Evolutionary conservation across 2,113 vertebrate genomes (phyloP).

Genomic region (Pseudopipra pipra): DNA sequence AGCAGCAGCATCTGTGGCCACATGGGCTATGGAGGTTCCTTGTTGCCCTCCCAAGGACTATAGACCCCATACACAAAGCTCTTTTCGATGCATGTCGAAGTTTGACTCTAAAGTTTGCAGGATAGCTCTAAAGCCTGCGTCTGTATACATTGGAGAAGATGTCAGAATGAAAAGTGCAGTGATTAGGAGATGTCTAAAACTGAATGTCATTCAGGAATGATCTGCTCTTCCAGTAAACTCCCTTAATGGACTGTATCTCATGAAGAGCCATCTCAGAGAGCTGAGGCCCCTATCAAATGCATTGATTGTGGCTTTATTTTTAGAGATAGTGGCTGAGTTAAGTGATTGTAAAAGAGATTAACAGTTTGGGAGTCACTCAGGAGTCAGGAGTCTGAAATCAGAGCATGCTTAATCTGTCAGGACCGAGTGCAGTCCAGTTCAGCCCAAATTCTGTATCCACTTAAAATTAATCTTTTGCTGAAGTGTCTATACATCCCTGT

Average conservation of each 20-base stretch:
- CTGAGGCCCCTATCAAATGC: background rate
- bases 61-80: background rate
- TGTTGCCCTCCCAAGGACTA: background rate
- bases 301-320: background rate
- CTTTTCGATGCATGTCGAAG: rapidly evolving
- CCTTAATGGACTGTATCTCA: background rate
- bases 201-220: background rate
- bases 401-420: background rate
- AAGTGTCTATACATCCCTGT: background rate
- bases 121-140: background rate
- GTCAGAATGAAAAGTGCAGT: background rate
- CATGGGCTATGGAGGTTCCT: background rate
- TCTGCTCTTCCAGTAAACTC: background rate
- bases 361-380: background rate
- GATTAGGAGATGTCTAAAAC: background rate
- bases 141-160: background rate
- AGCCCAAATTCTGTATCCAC: background rate
- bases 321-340: background rate
- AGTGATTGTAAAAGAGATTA: background rate
- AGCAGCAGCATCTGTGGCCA: background rate
- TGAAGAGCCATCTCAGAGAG: background rate
- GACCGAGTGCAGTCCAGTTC: background rate
- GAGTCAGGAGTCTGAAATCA: background rate
- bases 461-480: background rate
- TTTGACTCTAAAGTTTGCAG: background rate